Base-by-base conservation (phyloP, 2,113 vertebrate species). In the Meleagris gallopavo region DNA sequence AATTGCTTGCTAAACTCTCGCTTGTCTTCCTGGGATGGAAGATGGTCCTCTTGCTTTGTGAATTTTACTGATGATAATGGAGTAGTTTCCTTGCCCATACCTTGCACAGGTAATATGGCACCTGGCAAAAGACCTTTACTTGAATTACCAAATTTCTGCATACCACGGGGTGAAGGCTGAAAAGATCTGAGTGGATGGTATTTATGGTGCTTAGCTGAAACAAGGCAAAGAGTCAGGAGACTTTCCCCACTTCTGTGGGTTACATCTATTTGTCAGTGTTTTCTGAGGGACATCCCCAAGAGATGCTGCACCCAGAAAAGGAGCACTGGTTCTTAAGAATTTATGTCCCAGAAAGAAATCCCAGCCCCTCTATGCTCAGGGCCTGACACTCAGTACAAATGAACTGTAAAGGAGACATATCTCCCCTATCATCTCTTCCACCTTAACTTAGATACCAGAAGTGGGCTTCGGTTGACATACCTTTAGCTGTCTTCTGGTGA, bases 221-320 rank as follows among this genome's bases (percentile, higher is more conserved):
- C 17, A 46, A 78, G 27, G 30, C 36, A 52, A 60, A 36, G 60
- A n/a, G 14, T 10, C 2, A 2, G 66, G 48, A 69, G 88, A 69
- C 2, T 13, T 48, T 15, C 12, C 10, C 8, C 1, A 0, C 5
- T 78, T 52, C n/a, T 17, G 10, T 45, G 0, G 0, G 7, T 6
- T 80, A 70, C 55, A 16, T 57, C n/a, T 14, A 3, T 83, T 86
- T 77, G 54, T 20, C 50, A 46, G 11, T 0, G 0, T 60, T 75
- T 91, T 52, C 46, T 81, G 41, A 72, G 43, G 32, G 38, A 78
- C 25, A 48, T 3, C 9, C 24, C 25, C 6, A 58, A 54, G 27
- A 38, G 0, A 2, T 71, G 20, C 14, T 71, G 29, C 64, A 73
- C 19, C 5, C 36, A 89, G n/a, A 32, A 94, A 52, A 78, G 18